Evolutionary conservation across 2,113 vertebrate species (phyloP).

Genomic region (Campylomormyrus tamandua): DNA sequence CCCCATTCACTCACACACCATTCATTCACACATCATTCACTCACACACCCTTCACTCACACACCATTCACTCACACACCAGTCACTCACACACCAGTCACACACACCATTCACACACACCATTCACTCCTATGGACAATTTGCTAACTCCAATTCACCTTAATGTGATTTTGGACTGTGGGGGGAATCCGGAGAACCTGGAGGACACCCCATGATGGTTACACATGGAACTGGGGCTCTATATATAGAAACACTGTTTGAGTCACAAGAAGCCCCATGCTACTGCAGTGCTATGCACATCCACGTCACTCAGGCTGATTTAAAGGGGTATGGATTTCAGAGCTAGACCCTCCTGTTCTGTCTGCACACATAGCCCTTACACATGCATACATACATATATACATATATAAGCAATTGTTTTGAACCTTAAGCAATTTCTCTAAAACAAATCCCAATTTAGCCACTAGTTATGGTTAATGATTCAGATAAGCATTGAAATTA

Average conservation of each 20-base stretch:
- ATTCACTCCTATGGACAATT: background rate
- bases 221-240: background rate
- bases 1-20: background rate
- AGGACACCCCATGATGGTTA: background rate
- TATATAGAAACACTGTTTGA: background rate
- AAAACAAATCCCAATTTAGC: background rate
- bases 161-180: background rate
- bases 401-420: background rate
- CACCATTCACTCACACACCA: background rate
- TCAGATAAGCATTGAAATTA: background rate
- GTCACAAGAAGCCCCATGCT: background rate
- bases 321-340: background rate
- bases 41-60: background rate
- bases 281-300: background rate
- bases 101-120: background rate
- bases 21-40: background rate
- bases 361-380: background rate
- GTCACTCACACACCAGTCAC: background rate
- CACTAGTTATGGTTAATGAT: background rate
- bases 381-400: background rate
- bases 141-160: background rate
- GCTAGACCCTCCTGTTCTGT: background rate
- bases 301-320: background rate
- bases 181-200: background rate
- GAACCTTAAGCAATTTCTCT: background rate